phyloP scores from a whole-genome alignment of 37 sponge, comb jelly and placozoan genomes.

The Ianthella basta region DNA sequence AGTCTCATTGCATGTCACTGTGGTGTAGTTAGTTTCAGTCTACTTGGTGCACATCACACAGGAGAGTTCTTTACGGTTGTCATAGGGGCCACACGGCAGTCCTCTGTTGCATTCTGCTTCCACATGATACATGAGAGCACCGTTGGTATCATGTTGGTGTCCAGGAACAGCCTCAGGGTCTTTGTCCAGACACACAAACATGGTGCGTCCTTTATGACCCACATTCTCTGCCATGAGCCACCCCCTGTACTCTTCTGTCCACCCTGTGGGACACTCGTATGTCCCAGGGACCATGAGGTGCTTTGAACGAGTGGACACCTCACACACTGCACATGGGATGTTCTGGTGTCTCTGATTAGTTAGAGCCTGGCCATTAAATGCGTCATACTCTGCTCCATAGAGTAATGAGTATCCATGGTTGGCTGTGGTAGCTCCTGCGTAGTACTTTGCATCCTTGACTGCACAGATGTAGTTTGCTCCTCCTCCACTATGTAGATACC shows the following conservation, averaged over 20 bases:
- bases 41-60: slow-evolving; percentile 65
- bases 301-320: slow-evolving; percentile 30
- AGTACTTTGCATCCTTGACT: slow-evolving; percentile 37
- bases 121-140: slow-evolving; percentile 40
- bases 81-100: slow-evolving; percentile 56
- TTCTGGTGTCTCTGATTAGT: slow-evolving; percentile 3
- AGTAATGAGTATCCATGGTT: neutral
- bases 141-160: slow-evolving; percentile 4
- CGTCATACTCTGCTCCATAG: slow-evolving; percentile 50
- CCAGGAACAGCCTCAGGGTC: slow-evolving; percentile 40
- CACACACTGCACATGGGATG: slow-evolving; percentile 69
- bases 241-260: slow-evolving; percentile 66
- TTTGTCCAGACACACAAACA: slow-evolving; percentile 62
- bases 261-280: slow-evolving; percentile 34
- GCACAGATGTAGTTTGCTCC: slow-evolving; percentile 60
- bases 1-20: too few species aligned
- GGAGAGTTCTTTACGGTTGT: slow-evolving; percentile 41
- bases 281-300: slow-evolving; percentile 57
- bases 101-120: slow-evolving; percentile 47
- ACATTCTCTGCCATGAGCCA: slow-evolving; percentile 44
- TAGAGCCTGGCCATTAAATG: neutral
- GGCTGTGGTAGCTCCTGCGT: slow-evolving; percentile 10
- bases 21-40: neutral
- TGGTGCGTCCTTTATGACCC: slow-evolving; percentile 25
- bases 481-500: slow-evolving; percentile 41